Percentiles rank a stretch among this genome's conserved stretches.
Evolutionary conservation across 2,888 invertebrate genomes (phyloP).

Genomic region (Theretra japonica): DNA sequence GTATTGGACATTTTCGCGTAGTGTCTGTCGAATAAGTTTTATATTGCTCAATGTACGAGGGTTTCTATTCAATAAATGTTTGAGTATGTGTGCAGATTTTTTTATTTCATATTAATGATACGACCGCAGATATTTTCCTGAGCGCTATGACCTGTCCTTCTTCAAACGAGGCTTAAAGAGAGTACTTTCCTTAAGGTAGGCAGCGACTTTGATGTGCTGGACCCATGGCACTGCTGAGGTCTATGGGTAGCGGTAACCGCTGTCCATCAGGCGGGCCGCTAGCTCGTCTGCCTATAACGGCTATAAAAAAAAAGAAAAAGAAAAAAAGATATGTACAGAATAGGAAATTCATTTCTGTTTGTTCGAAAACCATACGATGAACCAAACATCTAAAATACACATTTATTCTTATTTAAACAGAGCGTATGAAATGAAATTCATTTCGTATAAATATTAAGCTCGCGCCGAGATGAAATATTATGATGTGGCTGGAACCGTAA

Average conservation of each 20-base stretch:
- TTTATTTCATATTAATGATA: background rate
- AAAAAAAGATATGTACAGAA: too few relatives aligned
- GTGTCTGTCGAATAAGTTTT: background rate
- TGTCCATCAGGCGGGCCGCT: too few relatives aligned
- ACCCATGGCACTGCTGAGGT: too few relatives aligned
- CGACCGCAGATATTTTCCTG: slow-evolving; percentile 34
- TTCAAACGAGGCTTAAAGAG: too few relatives aligned
- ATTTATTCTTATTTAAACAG: slow-evolving; percentile 61
- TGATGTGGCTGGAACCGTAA: slow-evolving; percentile 73
- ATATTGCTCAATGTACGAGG: background rate
- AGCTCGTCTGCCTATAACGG: too few relatives aligned
- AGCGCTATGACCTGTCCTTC: too few relatives aligned
- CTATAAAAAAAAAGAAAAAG: too few relatives aligned
- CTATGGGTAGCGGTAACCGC: too few relatives aligned
- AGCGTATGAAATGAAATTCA: slow-evolving; percentile 56
- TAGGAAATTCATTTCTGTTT: slow-evolving; percentile 44
- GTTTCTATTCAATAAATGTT: background rate
- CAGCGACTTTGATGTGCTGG: too few relatives aligned
- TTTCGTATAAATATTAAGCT: slow-evolving; percentile 63
- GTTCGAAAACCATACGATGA: slow-evolving; percentile 45
- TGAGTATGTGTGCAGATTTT: background rate
- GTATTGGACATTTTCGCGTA: slow-evolving; percentile 36
- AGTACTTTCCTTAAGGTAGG: too few relatives aligned
- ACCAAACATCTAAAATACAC: slow-evolving; percentile 50
- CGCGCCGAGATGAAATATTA: slow-evolving; percentile 72